Base-by-base conservation (phyloP, 2,888 invertebrate genomes). In the Molorchus minor region DNA sequence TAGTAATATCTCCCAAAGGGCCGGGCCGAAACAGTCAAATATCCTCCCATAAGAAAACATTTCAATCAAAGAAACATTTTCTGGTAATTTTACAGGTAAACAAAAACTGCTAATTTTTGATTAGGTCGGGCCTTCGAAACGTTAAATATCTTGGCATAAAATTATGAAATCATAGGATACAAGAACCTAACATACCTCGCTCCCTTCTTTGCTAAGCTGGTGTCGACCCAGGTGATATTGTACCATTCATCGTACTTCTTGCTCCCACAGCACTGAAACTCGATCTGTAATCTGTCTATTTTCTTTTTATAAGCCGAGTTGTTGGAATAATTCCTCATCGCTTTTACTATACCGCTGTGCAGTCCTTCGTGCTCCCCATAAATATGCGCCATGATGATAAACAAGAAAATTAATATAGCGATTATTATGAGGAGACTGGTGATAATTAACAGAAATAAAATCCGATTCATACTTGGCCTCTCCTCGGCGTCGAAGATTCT, bases 181-280 rank as follows among this genome's bases (percentile, higher is more conserved):
- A n/a, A n/a, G n/a, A n/a, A n/a, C n/a, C n/a, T n/a, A n/a, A n/a
- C n/a, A n/a, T 46, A 58, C 64, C 59, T 44, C 12, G 30, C 46
- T 41, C 60, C 66, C 40, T 64, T 61, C 46, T 62, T 56, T 20
- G 61, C 62, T 78, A 85, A 76, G 79, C 82, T 70, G 74, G 49
- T 78, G 75, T 68, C 81, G 75, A 81, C 83, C 87, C 88, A 87
- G 1, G 83, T 81, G 56, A 87, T 84, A 54, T 78, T 82, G 70
- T 87, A 87, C 87, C 88, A 88, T 71, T 88, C 87, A 59, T 84
- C 82, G 68, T 84, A 87, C 64, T 80, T 82, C 43, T 83, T 84
- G 45, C 86, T 82, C 0, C 87, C 87, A 71, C 87, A 88, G 74
- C 88, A 88, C 58, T 84, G 84, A 68, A 87, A 85, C 62, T 85